A percentile compares a stretch with the other conserved stretches of the same genome.
phyloP scores from a whole-genome alignment of 1,140 invertebrate genomes.

The Mya arenaria region DNA sequence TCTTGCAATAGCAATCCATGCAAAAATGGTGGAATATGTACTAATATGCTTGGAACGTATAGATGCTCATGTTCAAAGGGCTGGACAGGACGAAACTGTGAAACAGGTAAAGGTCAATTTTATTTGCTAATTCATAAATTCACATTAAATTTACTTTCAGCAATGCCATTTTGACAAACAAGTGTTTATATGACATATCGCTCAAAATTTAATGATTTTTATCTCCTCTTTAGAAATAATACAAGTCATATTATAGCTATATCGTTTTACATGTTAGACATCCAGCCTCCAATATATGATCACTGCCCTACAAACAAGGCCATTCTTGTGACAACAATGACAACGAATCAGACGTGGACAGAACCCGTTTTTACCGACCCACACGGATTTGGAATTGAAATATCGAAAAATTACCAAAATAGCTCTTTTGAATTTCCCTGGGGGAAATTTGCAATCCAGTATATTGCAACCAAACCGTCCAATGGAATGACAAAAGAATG shows the following conservation, averaged over 20 bases:
- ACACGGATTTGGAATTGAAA: slow-evolving; percentile 18
- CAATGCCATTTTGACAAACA: neutral
- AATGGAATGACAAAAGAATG: slow-evolving; percentile 55
- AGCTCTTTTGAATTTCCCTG: slow-evolving; percentile 38
- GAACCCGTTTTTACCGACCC: slow-evolving; percentile 51
- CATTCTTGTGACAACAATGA: slow-evolving; percentile 6
- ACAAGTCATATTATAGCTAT: neutral
- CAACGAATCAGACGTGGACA: slow-evolving; percentile 10
- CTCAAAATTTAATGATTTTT: neutral
- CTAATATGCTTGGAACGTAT: slow-evolving; percentile 13
- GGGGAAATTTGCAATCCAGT: slow-evolving; percentile 51
- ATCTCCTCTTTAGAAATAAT: neutral
- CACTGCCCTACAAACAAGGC: slow-evolving; percentile 1
- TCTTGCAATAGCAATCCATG: slow-evolving; percentile 23
- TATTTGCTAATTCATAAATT: neutral
- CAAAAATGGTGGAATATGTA: slow-evolving; percentile 1
- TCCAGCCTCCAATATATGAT: slow-evolving; percentile 16
- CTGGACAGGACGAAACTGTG: slow-evolving; percentile 26
- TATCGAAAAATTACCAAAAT: slow-evolving; percentile 28
- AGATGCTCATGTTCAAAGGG: neutral
- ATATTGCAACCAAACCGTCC: slow-evolving; percentile 38
- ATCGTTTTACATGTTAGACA: slow-evolving; percentile 4
- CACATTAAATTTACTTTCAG: neutral
- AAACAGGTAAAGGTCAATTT: neutral
- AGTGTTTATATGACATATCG: neutral